phyloP scores from a whole-genome alignment of 1,140 invertebrate species.

The Listronotus bonariensis region DNA sequence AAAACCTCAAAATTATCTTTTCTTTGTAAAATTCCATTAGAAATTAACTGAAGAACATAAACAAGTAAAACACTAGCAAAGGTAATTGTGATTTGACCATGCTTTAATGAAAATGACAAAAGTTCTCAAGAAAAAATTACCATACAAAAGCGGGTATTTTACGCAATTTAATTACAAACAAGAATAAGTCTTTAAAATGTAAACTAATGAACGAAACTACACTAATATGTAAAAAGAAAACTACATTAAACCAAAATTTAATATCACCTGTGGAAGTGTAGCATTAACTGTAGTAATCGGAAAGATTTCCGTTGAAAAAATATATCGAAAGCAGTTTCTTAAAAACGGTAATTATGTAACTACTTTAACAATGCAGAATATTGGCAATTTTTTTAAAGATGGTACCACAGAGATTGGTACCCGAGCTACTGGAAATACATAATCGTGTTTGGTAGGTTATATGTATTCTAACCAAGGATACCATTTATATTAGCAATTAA shows the following conservation, averaged over 20 bases:
- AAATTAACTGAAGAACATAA: background rate
- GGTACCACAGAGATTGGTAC: conserved; percentile 6
- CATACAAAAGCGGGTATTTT: conserved; percentile 30
- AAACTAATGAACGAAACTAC: no score
- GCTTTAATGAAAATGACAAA: conserved; percentile 24
- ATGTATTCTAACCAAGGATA: conserved; percentile 50
- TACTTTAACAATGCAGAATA: background rate
- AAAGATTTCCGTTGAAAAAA: background rate
- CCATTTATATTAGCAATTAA: background rate
- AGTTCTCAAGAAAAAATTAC: conserved; percentile 25
- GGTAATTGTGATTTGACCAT: conserved; percentile 15
- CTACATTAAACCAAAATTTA: no score
- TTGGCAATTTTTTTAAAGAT: background rate
- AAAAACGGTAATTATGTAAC: no score
- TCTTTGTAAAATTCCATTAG: background rate
- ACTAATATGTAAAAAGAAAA: no score
- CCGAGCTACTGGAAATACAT: conserved; percentile 7
- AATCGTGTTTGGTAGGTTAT: conserved; percentile 36
- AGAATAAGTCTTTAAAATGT: no score
- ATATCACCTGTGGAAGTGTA: no score
- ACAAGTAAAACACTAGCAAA: background rate
- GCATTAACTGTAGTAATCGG: no score
- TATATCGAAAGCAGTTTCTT: background rate
- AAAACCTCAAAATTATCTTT: no score
- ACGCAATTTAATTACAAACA: conserved; percentile 17